phyloP scores from a whole-genome alignment of 2,113 vertebrate species.

The Triplophysa dalaica region DNA sequence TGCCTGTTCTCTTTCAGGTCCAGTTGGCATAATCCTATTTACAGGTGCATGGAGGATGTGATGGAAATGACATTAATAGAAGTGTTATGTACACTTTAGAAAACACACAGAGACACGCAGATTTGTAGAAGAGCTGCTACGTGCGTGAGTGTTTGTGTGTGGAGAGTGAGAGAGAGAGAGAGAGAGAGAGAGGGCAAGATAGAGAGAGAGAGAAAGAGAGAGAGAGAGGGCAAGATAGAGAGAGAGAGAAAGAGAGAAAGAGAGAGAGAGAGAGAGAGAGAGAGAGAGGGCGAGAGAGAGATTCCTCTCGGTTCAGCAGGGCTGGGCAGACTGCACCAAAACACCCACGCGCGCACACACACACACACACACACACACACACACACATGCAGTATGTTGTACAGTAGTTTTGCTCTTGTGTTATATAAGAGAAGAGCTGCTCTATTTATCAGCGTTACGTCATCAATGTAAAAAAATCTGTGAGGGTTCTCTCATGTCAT shows the following conservation, averaged over 20 bases:
- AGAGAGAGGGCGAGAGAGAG: no score
- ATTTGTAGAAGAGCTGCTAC: not conserved
- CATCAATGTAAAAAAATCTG: no score
- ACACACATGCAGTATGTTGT: conserved; percentile 9
- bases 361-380: conserved; percentile 24
- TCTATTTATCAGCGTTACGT: no score
- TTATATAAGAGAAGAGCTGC: conserved; percentile 41
- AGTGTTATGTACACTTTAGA: not conserved
- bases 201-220: no score
- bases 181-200: no score
- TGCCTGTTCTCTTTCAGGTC: conserved; percentile 27
- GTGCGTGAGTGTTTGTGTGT: not conserved
- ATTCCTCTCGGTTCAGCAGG: not conserved
- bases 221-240: no score
- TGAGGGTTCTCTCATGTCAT: no score
- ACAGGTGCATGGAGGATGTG: not conserved
- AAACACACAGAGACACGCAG: not conserved
- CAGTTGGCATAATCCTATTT: conserved; percentile 16
- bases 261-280: no score
- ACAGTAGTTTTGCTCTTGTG: conserved; percentile 10
- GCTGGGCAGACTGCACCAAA: conserved; percentile 37
- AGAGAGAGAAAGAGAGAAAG: no score
- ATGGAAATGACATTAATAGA: conserved; percentile 21
- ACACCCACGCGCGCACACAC: conserved; percentile 30
- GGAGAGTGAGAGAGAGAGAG: no score